A percentile compares a stretch with the other conserved stretches of the same genome.
Conservation (phyloP, 2,888 invertebrate genomes). For the Ornithoptera priamus region DNA sequence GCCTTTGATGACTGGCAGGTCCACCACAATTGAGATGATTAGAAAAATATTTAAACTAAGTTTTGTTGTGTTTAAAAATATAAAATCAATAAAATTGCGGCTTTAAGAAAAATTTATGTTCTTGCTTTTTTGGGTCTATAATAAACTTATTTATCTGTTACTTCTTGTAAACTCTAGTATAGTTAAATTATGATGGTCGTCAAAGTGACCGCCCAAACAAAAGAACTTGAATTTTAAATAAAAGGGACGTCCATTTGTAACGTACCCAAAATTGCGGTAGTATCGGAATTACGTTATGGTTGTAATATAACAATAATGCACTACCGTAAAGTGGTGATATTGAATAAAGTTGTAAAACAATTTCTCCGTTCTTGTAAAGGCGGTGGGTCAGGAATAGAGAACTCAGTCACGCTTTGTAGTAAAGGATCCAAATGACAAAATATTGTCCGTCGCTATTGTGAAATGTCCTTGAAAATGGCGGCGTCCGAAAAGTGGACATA, state of each 20-base stretch:
- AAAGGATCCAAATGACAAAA: constrained; percentile 46
- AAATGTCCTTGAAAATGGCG: constrained; percentile 37
- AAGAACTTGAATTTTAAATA: constrained; percentile 28
- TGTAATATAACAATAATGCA: constrained; percentile 63
- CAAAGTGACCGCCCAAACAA: constrained; percentile 38
- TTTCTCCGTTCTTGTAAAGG: constrained; percentile 45
- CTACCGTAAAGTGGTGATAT: constrained; percentile 63
- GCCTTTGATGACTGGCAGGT: no score
- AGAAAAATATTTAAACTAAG: no score
- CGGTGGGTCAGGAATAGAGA: constrained; percentile 37
- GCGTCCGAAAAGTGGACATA: constrained; percentile 14
- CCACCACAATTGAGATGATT: no score
- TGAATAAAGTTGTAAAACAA: constrained; percentile 50
- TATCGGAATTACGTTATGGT: constrained; percentile 57
- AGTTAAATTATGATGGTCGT: constrained; percentile 32
- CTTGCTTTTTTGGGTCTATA: constrained; percentile 15
- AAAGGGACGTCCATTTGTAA: constrained; percentile 42
- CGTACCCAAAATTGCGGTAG: constrained; percentile 57
- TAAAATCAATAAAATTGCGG: constrained; percentile 11
- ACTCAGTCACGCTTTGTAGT: constrained; percentile 35
- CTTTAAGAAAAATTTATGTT: constrained; percentile 6
- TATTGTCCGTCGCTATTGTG: constrained; percentile 41
- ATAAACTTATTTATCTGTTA: constrained; percentile 25
- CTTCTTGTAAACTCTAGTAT: constrained; percentile 23
- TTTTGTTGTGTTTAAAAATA: no score